Conservation (phyloP, 2,797 vertebrate genomes). For the Xyrichtys novacula region DNA sequence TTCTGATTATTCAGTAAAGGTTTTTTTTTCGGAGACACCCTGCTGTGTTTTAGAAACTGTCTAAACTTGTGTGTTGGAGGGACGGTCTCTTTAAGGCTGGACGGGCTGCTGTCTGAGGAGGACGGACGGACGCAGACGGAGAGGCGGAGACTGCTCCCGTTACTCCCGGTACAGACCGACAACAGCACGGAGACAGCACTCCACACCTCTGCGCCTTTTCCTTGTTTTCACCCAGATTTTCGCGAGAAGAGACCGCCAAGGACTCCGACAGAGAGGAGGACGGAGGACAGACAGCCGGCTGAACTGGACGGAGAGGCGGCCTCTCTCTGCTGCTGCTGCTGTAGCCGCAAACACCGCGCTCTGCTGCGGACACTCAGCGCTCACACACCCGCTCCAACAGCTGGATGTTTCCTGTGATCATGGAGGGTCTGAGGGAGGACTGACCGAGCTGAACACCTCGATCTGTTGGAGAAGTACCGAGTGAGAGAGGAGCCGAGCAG, state of each 20-base stretch:
- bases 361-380: neutral
- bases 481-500: conserved; percentile 15
- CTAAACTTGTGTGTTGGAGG: neutral
- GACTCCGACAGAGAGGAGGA: neutral
- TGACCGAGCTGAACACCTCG: conserved; percentile 31
- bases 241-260: neutral
- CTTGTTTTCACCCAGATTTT: neutral
- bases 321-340: conserved; percentile 17
- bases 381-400: neutral
- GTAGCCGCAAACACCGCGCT: conserved; percentile 1
- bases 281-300: conserved; percentile 10
- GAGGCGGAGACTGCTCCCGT: conserved; percentile 19
- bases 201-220: neutral
- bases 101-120: conserved; percentile 22
- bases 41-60: neutral
- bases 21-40: neutral
- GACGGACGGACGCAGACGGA: conserved; percentile 19
- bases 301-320: conserved; percentile 29
- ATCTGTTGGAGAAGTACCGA: conserved; percentile 39
- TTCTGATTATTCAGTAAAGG: conserved; percentile 2
- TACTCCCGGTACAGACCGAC: neutral
- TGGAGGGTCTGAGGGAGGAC: conserved; percentile 52
- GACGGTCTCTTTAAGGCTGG: conserved; percentile 63
- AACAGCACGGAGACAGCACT: neutral
- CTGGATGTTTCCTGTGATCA: conserved; percentile 5